A percentile compares a stretch with the other conserved stretches of the same genome.
These are phyloP conservation scores for Noctilio leporinus DNA, from an alignment of 2,113 vertebrate genomes.

Conservation along the genomic window DNA sequence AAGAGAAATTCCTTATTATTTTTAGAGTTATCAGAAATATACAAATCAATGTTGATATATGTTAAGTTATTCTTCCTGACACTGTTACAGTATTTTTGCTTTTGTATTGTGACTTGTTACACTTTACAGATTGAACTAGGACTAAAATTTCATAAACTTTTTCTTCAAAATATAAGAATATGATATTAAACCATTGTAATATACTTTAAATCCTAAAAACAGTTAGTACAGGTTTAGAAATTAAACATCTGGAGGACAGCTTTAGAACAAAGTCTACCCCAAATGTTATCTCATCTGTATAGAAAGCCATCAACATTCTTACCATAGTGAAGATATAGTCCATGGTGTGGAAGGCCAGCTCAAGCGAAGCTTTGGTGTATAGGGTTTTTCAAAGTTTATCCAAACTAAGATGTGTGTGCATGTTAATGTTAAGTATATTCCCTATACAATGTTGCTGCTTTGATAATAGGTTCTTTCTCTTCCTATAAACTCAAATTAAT, in stretches of 20 bases:
- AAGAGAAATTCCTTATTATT: not conserved
- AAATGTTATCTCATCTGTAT: not conserved
- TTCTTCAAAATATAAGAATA: not conserved
- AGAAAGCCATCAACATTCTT: not conserved
- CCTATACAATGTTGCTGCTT: not conserved
- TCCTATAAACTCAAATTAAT: not conserved
- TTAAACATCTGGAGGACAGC: not conserved
- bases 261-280: conserved; percentile 27
- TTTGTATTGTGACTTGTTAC: not conserved
- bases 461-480: not conserved
- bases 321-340: not conserved
- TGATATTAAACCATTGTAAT: not conserved
- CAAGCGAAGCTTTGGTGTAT: not conserved
- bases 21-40: not conserved
- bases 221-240: not conserved
- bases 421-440: not conserved
- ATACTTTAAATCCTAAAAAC: not conserved
- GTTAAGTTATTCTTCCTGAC: not conserved
- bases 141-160: not conserved
- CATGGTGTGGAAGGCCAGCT: not conserved
- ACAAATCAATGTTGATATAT: not conserved
- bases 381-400: not conserved
- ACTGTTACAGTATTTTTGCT: not conserved
- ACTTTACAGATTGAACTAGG: not conserved
- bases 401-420: not conserved